Conservation (phyloP, 2,888 invertebrate species). For the Scelioninae gen. 1 region DNA sequence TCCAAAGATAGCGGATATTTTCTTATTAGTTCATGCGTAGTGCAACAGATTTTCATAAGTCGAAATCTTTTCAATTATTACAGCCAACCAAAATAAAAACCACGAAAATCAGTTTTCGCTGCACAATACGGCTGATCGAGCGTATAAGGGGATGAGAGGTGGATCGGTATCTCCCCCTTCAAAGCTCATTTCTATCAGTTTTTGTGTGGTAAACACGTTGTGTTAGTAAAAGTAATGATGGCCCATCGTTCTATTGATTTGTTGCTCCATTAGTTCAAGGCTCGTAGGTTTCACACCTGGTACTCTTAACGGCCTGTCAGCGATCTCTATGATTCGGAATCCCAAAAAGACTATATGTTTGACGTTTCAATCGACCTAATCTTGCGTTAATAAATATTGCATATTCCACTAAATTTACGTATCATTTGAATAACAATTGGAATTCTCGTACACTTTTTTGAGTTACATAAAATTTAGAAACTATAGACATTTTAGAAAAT, state of each 20-base stretch:
- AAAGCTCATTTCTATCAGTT: constrained; percentile 71
- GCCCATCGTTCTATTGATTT: constrained; percentile 82
- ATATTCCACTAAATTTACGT: no score
- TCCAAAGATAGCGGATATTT: no score
- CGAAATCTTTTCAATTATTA: no score
- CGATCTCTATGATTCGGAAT: constrained; percentile 80
- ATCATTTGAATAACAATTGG: no score
- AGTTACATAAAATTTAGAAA: no score
- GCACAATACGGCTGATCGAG: constrained; percentile 79
- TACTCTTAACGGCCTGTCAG: constrained; percentile 70
- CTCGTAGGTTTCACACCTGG: constrained; percentile 75
- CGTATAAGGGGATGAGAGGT: constrained; percentile 80
- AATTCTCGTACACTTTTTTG: no score
- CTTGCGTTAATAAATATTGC: no score
- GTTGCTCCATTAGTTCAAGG: constrained; percentile 83
- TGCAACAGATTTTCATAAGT: no score
- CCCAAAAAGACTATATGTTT: constrained; percentile 45
- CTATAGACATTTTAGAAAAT: no score
- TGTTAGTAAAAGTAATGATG: constrained; percentile 82
- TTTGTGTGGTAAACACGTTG: constrained; percentile 83
- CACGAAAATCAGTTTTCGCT: constrained; percentile 77
- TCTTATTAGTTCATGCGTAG: no score
- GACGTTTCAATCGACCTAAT: constrained; percentile 55
- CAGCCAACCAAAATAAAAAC: constrained; percentile 71
- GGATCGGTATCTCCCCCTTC: constrained; percentile 76